Base-by-base conservation (phyloP, 2,888 invertebrate genomes). In the Bimastos eiseni region DNA sequence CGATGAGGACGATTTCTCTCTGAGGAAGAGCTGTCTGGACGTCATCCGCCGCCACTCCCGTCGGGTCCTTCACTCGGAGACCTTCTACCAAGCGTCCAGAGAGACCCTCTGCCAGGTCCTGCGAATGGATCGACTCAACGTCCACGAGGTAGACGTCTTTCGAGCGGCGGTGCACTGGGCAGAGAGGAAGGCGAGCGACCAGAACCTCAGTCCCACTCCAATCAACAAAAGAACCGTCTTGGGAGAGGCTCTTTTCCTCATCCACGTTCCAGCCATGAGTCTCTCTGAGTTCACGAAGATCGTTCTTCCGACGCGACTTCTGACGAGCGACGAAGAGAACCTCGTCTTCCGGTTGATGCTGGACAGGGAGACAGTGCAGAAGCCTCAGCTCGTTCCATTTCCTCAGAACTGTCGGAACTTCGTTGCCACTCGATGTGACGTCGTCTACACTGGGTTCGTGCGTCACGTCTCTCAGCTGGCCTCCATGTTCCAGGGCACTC, bases 191-290 rank as follows among this genome's bases (percentile, higher is more conserved):
- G 96, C 96, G 93, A 95, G 96, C 91, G 94, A 96, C 91, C 94
- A 95, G 91, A 96, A 96, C 30, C 93, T 96, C 84, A 96, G 96
- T 91, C 95, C 96, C n/a, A 96, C 96, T 13, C 93, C 95, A 0
- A 94, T 94, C 44, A 96, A 96, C 93, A 95, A 96, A 90, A 95
- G 96, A 90, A 94, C 95, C 37, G 96, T 96, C 0, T 94, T 96
- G 13, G 96, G 96, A 0, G 96, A 96, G 91, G 94, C 96, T 34
- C 95, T 96, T 38, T 97, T 96, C 93, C 96, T 96, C 92, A 96
- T 96, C 33, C 96, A 97, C 19, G 97, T 97, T 93, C 96, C 97
- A 92, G 94, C 97, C 89, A 96, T 97, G 96, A 95, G 96, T 24
- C 96, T 96, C 21, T 96, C 96, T 90, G 97, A 97, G 92, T 96